Conservation (phyloP, 2,888 invertebrate genomes). For the Metallyticus violacea region DNA sequence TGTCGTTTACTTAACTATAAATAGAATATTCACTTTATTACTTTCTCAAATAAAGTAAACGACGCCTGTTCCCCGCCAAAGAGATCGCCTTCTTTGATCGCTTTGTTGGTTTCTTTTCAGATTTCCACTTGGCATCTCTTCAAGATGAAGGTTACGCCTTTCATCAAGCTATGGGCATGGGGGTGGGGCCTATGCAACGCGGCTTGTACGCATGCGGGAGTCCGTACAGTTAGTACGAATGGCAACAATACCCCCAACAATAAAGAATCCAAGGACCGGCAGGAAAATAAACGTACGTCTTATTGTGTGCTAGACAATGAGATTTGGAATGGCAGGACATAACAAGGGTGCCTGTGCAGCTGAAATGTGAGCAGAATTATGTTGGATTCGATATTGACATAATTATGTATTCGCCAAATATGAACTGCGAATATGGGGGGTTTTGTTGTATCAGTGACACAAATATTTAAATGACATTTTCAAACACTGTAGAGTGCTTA, state of each 20-base stretch:
- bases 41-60: neutral
- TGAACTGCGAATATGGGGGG: neutral
- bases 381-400: neutral
- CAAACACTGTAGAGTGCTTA: neutral
- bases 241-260: constrained; percentile 40
- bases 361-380: neutral
- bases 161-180: constrained; percentile 54
- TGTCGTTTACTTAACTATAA: no score
- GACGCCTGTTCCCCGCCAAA: neutral
- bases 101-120: constrained; percentile 43
- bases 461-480: neutral
- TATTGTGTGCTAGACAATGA: neutral
- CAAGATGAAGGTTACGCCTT: constrained; percentile 54
- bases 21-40: no score
- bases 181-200: constrained; percentile 52
- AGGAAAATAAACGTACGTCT: neutral
- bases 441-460: neutral
- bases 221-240: constrained; percentile 55
- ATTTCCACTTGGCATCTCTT: constrained; percentile 53
- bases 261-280: constrained; percentile 5
- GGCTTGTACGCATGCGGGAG: constrained; percentile 52
- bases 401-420: neutral
- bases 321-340: neutral
- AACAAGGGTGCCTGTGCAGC: neutral
- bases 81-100: constrained; percentile 17